phyloP scores from a whole-genome alignment of 2,113 vertebrate genomes.

The Varanus salvator region DNA sequence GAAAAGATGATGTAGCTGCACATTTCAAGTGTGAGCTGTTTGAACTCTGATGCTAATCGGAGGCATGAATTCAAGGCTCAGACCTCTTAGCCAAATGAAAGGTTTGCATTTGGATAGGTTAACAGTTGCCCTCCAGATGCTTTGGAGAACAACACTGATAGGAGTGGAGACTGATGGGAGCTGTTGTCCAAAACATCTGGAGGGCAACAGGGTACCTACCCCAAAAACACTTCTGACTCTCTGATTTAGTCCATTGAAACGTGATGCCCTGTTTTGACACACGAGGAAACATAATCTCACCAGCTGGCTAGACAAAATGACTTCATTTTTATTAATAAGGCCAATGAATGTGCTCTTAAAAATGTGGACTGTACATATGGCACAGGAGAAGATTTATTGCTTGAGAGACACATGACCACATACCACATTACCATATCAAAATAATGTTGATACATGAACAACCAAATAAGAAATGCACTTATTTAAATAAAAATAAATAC shows the following conservation, averaged over 20 bases:
- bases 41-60: too few relatives aligned
- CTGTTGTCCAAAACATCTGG: too few relatives aligned
- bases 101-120: neutral
- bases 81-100: neutral
- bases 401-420: neutral
- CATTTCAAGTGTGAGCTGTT: too few relatives aligned
- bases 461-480: neutral
- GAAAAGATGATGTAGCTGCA: too few relatives aligned
- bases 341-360: neutral
- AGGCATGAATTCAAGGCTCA: too few relatives aligned
- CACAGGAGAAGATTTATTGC: neutral
- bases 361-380: neutral
- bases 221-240: neutral
- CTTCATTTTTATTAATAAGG: neutral
- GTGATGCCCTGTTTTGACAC: neutral
- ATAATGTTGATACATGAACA: neutral
- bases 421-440: too few relatives aligned
- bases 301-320: neutral
- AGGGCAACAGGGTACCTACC: too few relatives aligned
- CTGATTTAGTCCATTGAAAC: neutral
- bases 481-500: neutral
- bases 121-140: too few relatives aligned
- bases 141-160: too few relatives aligned
- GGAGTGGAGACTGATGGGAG: too few relatives aligned
- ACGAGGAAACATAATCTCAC: neutral